Base-by-base conservation (phyloP, 2,888 invertebrate species). In the Camptogramma bilineatum region DNA sequence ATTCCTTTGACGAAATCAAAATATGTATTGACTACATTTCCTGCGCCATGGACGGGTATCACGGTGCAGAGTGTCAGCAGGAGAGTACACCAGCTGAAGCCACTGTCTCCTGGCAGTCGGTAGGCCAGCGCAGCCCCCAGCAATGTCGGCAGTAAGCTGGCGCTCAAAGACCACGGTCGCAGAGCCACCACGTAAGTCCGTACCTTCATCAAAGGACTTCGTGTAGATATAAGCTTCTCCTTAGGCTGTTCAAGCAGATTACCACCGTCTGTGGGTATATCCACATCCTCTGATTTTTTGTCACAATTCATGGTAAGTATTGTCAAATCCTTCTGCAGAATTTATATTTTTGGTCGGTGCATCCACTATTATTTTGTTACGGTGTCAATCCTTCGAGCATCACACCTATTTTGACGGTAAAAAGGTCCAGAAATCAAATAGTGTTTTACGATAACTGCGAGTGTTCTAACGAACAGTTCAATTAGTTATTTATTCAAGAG, bases 1-100 rank as follows among this genome's bases (percentile, higher is more conserved):
- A 99, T 98, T 52, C 97, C 99, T 91, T 97, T 97, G 34, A 97
- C 95, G 83, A 97, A 99, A 88, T 99, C 99, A 85, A 97, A 99
- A 86, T 98, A 99, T 0, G 99, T 99, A 87, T 99, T 99, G 21
- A 99, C 98, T 46, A 99, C 96, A 89, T 99, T 99, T 57, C 98
- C 99, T 66, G 99, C 99, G 66, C 98, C 98, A 84, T 99, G 99
- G 2, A 99, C 99, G 0, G 97, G 97, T 65, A 98, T 94, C 19
- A 98, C 96, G 2, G 98, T 98, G 75, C 97, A 95, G 54, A 97
- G 93, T 2, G 98, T 98, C 13, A 98, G 93, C 50, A 98, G 79
- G 72, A 98, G 94, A 0, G 96, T 95, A 66, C 96, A 89, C 92
- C 96, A 95, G 82, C 96, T 97, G 86, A 98, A 98, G 68, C 96